Base-by-base conservation (phyloP, 2,888 invertebrate species). In the Lottia scabra region DNA sequence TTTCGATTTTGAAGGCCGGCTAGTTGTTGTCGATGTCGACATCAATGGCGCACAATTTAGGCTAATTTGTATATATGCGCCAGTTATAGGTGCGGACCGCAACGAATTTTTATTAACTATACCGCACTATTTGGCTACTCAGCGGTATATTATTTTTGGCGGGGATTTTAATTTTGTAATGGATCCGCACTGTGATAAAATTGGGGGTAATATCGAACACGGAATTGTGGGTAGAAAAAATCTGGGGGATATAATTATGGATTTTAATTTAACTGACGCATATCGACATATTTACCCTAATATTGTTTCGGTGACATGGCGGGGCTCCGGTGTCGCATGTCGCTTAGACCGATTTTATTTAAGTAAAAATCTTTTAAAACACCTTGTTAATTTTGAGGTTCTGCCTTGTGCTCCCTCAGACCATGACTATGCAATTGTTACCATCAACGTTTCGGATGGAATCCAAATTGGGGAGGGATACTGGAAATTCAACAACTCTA, bases 291-390 rank as follows among this genome's bases (percentile, higher is more conserved):
- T 56, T 23, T 56, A 56, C 23, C 56, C 56, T 56, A 56, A 19
- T 56, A 56, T 56, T 56, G 56, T 56, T 56, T 23, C 19, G 23
- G 56, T 56, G 56, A 56, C 56, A 56, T 56, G 56, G 56, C 56
- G 56, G 23, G 56, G 56, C n/a, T 12, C 12, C 23, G 23, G 56
- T 15, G 56, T 56, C 56, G 19, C 56, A 23, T 56, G 56, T 56
- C 56, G 56, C 56, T 56, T 56, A 19, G 56, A 56, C 23, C 56
- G 56, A 56, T 56, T 56, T 56, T 56, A 56, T 56, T 19, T 56
- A 2, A 56, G 23, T 56, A 56, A 19, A 23, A 23, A 19, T 56
- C 56, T 56, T 23, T 56, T 23, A 23, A 56, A 56, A 12, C 19
- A 56, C 12, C 19, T 56, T 56, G 56, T 56, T 8, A 56, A 23